These are phyloP conservation scores for Acanthacorydalis orientalis DNA, from an alignment of 2,888 invertebrate genomes.

Conservation along the genomic window DNA sequence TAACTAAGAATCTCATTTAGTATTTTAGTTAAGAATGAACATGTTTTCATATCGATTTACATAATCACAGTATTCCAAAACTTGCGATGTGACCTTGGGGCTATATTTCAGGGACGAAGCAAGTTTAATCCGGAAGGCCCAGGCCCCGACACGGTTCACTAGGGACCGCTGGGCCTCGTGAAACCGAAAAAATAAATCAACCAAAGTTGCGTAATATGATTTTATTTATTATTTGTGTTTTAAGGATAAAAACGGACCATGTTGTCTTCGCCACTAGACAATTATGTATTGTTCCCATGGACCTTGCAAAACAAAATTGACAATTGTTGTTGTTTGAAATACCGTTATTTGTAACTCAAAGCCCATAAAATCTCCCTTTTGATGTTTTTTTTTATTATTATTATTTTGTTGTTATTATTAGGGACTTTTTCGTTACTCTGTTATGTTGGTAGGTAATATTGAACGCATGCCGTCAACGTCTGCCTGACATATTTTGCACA, in stretches of 20 bases:
- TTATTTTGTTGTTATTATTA: no score
- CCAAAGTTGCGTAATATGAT: not conserved
- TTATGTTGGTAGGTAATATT: no score
- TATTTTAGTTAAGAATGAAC: no score
- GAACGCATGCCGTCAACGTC: no score
- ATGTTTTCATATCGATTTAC: not conserved
- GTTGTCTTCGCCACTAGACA: constrained; percentile 7
- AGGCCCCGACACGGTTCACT: not conserved
- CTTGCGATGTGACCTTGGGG: not conserved
- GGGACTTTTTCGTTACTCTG: no score
- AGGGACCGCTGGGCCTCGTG: constrained; percentile 1
- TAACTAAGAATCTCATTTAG: no score
- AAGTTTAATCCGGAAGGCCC: constrained; percentile 3
- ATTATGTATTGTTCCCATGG: not conserved
- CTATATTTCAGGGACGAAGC: constrained; percentile 5
- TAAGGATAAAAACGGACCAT: not conserved
- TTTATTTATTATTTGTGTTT: no score
- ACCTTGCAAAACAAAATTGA: not conserved
- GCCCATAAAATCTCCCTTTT: no score
- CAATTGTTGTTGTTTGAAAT: no score
- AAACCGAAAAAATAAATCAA: not conserved
- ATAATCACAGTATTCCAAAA: constrained; percentile 2
- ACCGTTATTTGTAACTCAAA: no score
- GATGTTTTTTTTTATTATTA: no score
- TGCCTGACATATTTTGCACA: no score